Evolutionary conservation across 2,888 invertebrate genomes (phyloP).

Genomic region (Drosophila crucigera): DNA sequence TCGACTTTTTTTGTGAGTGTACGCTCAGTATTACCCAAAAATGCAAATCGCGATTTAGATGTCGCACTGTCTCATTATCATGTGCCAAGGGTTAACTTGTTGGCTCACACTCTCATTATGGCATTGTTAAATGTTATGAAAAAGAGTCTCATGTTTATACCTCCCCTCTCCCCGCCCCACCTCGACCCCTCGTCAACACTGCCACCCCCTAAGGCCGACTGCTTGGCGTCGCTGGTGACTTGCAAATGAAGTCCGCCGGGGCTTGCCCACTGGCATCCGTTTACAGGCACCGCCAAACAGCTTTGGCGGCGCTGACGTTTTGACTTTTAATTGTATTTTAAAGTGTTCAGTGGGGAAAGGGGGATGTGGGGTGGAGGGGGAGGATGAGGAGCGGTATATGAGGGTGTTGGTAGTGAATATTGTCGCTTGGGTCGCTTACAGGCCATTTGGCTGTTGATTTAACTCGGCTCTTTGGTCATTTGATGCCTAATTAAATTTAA

Average conservation of each 20-base stretch:
- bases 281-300: conserved; percentile 58
- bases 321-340: conserved; percentile 79
- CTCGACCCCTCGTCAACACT: background rate
- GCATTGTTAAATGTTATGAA: conserved; percentile 83
- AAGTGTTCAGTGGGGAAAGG: conserved; percentile 53
- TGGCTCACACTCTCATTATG: conserved; percentile 66
- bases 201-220: conserved; percentile 50
- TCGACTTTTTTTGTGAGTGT: background rate
- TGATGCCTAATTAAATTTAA: conserved; percentile 84
- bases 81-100: conserved; percentile 56
- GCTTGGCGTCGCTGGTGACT: conserved; percentile 63
- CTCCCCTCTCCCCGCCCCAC: background rate
- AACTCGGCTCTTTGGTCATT: conserved; percentile 75
- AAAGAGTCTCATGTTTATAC: conserved; percentile 60
- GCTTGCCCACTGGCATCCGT: conserved; percentile 70
- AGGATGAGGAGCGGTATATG: background rate
- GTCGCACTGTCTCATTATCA: conserved; percentile 51
- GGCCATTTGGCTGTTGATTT: conserved; percentile 82
- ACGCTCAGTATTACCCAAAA: conserved; percentile 26
- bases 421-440: conserved; percentile 64
- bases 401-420: conserved; percentile 1
- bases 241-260: conserved; percentile 78
- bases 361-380: background rate
- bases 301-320: conserved; percentile 59
- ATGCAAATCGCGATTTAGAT: conserved; percentile 48